These are phyloP conservation scores for Sebastes trivittatus DNA, from an alignment of 2,797 vertebrate species.

Conservation along the genomic window DNA sequence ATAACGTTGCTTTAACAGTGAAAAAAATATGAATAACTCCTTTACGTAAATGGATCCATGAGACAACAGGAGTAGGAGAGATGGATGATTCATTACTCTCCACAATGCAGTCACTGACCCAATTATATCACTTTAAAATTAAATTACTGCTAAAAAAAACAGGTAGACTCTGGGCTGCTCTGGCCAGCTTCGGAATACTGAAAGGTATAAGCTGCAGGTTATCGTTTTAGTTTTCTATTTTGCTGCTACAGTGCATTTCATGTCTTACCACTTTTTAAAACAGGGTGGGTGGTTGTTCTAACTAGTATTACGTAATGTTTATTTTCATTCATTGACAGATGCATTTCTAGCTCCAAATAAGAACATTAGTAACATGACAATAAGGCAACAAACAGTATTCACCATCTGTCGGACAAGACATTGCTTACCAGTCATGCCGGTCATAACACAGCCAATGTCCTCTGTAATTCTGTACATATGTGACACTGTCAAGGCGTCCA, in stretches of 20 bases:
- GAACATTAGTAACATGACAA: not conserved
- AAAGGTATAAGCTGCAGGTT: not conserved
- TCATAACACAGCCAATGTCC: conserved; percentile 96
- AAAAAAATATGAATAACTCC: not conserved
- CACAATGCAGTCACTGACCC: not conserved
- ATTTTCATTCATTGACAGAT: too few species aligned
- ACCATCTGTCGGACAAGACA: not conserved
- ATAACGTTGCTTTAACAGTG: not conserved
- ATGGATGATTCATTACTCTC: not conserved
- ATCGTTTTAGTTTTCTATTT: not conserved
- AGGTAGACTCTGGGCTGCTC: not conserved
- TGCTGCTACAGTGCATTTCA: not conserved
- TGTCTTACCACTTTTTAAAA: not conserved
- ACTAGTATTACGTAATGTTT: not conserved
- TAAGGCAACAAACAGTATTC: not conserved
- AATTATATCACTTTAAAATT: not conserved
- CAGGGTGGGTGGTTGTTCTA: not conserved
- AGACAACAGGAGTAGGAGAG: not conserved
- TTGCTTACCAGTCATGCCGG: conserved; percentile 90
- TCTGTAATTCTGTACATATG: conserved; percentile 95
- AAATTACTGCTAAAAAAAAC: not conserved
- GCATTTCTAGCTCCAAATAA: not conserved
- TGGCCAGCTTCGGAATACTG: not conserved
- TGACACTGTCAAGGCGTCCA: conserved; percentile 90
- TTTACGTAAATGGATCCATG: not conserved